Evolutionary conservation across 2,113 vertebrate genomes (phyloP), one percentile per base, ranked within the genome.

Genomic region (Phyllostomus discolor): DNA sequence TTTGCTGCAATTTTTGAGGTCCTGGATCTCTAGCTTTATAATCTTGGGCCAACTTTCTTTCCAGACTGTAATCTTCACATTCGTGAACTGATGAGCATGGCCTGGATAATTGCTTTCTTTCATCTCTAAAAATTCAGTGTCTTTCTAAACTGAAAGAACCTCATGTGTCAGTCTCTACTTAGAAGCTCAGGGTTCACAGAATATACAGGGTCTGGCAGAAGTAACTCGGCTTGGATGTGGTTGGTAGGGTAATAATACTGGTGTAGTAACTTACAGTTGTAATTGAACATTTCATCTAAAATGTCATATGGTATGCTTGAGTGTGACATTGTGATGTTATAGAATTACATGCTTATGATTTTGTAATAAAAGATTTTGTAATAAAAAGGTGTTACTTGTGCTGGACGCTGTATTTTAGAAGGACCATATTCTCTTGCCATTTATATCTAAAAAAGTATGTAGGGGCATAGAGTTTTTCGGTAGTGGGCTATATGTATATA

Each of bases 91-190:
- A 41, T 17, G 35, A 72, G 10, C 7, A 10, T 89, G 43, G 73
- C 57, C 7, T 73, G 50, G 9, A 26, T 88, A 94, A 59, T 59
- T 69, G 38, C 46, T 88, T 10, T 80, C 67, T 73, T 73, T 91
- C 26, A 48, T 88, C 22, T 72, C 35, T 93, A 84, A 87, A 87
- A 95, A 54, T 31, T 43, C 33, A 66, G 0, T 78, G 41, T 46
- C n/a, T 81, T 7, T 83, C 41, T 90, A 91, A 95, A 93, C 38
- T 54, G 54, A 86, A 89, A 89, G 80, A 50, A 80, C 50, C 69
- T 75, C 69, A 20, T 2, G 4, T 76, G 52, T 88, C 33, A 59
- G 5, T 62, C 20, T 92, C 59, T 70, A 33, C 19, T 62, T 93
- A 64, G 38, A 90, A 91, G 90, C 35, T 92, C 2, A 28, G 24